A percentile compares a stretch with the other conserved stretches of the same genome.
phyloP scores from a whole-genome alignment of 2,113 vertebrate genomes.

The Zingel zingel region DNA sequence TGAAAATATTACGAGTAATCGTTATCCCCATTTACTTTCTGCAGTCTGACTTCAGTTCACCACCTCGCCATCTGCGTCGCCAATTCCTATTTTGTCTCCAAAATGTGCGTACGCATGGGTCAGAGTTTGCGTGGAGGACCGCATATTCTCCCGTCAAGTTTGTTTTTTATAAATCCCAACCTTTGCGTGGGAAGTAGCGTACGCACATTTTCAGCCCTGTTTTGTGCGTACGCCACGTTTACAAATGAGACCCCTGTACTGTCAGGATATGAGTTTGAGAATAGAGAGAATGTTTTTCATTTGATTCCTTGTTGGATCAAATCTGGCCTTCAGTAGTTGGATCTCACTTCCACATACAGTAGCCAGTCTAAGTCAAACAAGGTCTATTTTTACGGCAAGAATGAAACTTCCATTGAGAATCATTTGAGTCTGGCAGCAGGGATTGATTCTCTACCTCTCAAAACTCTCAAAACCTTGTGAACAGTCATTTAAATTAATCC shows the following conservation, averaged over 20 bases:
- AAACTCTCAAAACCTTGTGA: conserved; percentile 26
- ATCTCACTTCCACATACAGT: conserved; percentile 12
- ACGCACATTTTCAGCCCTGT: no score
- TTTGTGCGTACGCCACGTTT: no score
- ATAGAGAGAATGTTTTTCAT: conserved; percentile 8
- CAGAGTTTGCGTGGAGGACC: no score
- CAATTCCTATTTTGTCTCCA: no score
- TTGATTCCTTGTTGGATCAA: neutral
- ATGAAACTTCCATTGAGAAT: conserved; percentile 16
- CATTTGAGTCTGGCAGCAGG: conserved; percentile 29
- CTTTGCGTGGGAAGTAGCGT: no score
- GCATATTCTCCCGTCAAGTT: no score
- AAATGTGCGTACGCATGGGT: no score
- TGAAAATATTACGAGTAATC: no score
- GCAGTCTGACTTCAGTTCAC: no score
- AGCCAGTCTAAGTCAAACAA: conserved; percentile 4
- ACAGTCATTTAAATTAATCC: conserved; percentile 10
- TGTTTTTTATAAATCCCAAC: no score
- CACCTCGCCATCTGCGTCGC: no score
- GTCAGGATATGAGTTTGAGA: conserved; percentile 9
- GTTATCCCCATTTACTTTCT: no score
- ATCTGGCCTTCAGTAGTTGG: conserved; percentile 17
- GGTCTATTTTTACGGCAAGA: conserved; percentile 25
- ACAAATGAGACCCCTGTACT: neutral
- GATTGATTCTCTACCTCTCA: neutral